These are phyloP conservation scores for Cryptus armator DNA, from an alignment of 2,888 invertebrate species.

Conservation along the genomic window DNA sequence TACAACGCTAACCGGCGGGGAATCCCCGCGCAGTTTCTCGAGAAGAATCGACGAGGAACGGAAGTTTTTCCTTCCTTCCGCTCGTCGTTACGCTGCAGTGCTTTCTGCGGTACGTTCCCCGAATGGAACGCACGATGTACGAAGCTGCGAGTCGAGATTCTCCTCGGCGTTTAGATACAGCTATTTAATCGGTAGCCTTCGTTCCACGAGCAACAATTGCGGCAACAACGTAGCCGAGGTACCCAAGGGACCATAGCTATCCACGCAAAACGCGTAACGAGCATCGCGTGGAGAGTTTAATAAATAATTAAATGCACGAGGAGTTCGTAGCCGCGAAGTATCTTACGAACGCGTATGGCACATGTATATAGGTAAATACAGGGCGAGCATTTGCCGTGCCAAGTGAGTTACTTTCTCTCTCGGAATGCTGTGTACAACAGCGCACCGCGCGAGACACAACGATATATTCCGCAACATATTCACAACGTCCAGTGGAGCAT, in stretches of 20 bases:
- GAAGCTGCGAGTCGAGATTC: slow-evolving; percentile 25
- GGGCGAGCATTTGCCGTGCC: slow-evolving; percentile 64
- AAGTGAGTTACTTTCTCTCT: slow-evolving; percentile 78
- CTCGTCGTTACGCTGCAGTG: slow-evolving; percentile 56
- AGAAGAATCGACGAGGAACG: slow-evolving; percentile 42
- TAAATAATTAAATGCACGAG: slow-evolving; percentile 43
- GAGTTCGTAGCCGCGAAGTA: slow-evolving; percentile 50
- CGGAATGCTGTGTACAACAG: slow-evolving; percentile 74
- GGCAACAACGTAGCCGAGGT: neutral
- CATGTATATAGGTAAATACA: slow-evolving; percentile 22
- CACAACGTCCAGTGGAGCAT: neutral
- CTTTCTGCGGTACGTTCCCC: slow-evolving; percentile 44
- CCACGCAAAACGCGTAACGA: slow-evolving; percentile 37
- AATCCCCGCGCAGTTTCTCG: slow-evolving; percentile 31
- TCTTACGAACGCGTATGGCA: neutral
- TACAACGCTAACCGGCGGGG: neutral
- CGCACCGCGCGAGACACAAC: slow-evolving; percentile 21
- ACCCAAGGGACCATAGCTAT: neutral
- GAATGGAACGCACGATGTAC: neutral
- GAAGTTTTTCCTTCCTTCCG: slow-evolving; percentile 63
- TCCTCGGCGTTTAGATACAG: slow-evolving; percentile 2
- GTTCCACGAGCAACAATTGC: neutral
- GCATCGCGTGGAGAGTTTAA: slow-evolving; percentile 33
- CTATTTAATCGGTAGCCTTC: neutral
- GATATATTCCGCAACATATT: neutral